A percentile compares a stretch with the other conserved stretches of the same genome.
phyloP scores from a whole-genome alignment of 2,797 vertebrate species.

The Pempheris klunzingeri region DNA sequence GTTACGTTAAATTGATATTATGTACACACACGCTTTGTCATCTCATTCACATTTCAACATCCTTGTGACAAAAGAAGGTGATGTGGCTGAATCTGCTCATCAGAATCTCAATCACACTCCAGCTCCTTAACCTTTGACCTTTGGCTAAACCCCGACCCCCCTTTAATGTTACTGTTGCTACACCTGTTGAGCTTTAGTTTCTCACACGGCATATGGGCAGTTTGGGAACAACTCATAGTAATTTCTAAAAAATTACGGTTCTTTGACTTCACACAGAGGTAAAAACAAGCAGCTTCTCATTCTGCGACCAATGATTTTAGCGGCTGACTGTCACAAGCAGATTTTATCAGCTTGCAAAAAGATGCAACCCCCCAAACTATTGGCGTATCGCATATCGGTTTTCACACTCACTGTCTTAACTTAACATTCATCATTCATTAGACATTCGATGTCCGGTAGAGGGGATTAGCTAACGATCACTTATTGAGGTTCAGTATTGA shows the following conservation, averaged over 20 bases:
- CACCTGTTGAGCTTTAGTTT: background rate
- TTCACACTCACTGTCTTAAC: too few relatives aligned
- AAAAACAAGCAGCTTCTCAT: background rate
- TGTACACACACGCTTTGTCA: conserved; percentile 66
- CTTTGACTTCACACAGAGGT: conserved; percentile 1
- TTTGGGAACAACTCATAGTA: too few relatives aligned
- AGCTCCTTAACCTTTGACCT: conserved; percentile 26
- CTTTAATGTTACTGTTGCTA: background rate
- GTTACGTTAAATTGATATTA: conserved; percentile 73
- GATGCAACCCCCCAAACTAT: background rate
- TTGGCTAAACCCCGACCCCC: background rate
- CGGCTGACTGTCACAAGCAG: background rate
- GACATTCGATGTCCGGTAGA: background rate
- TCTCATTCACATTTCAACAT: conserved; percentile 79
- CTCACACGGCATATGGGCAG: background rate
- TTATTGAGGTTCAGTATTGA: background rate
- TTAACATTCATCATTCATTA: too few relatives aligned
- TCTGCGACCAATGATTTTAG: background rate
- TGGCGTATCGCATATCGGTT: too few relatives aligned
- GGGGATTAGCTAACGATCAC: conserved; percentile 14
- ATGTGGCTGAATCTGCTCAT: conserved; percentile 37
- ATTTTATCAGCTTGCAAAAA: background rate
- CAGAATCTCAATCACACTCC: conserved; percentile 43
- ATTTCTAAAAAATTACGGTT: background rate
- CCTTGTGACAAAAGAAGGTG: conserved; percentile 64